Conservation (phyloP, 2,797 vertebrate genomes). For the Bovichtus variegatus region DNA sequence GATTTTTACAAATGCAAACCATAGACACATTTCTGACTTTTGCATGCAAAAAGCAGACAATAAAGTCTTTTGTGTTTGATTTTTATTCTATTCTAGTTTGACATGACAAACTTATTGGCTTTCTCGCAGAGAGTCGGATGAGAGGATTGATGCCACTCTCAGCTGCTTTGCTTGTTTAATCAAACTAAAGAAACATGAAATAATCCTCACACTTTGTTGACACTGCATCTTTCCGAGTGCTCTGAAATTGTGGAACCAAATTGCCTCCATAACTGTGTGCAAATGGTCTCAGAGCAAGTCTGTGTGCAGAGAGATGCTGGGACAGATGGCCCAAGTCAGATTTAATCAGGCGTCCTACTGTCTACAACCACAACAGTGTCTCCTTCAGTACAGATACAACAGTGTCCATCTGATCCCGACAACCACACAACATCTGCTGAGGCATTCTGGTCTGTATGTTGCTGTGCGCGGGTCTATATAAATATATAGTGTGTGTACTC, state of each 20-base stretch:
- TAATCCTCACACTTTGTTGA: slow-evolving; percentile 12
- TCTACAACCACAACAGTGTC: slow-evolving; percentile 58
- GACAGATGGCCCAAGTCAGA: slow-evolving; percentile 73
- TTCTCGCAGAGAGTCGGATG: background rate
- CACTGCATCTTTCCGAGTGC: slow-evolving; percentile 6
- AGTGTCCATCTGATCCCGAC: slow-evolving; percentile 65
- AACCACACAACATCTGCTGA: slow-evolving; percentile 68
- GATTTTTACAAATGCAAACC: too few species aligned
- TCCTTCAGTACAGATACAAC: slow-evolving; percentile 52
- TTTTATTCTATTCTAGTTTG: too few species aligned
- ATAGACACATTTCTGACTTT: too few species aligned
- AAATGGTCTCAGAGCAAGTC: slow-evolving; percentile 19
- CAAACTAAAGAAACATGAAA: slow-evolving; percentile 7
- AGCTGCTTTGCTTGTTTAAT: background rate
- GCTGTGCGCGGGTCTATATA: background rate
- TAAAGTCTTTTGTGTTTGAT: too few species aligned
- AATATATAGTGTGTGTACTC: slow-evolving; percentile 6
- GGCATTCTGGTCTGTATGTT: slow-evolving; percentile 41
- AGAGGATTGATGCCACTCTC: background rate
- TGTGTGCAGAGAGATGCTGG: slow-evolving; percentile 36
- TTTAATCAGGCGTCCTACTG: slow-evolving; percentile 60
- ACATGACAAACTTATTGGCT: background rate
- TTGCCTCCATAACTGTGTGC: background rate
- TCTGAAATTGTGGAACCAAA: slow-evolving; percentile 3
- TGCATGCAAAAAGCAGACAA: too few species aligned